These are phyloP conservation scores for Blastobasis lacticolella DNA, from an alignment of 2,888 invertebrate species.

Conservation along the genomic window DNA sequence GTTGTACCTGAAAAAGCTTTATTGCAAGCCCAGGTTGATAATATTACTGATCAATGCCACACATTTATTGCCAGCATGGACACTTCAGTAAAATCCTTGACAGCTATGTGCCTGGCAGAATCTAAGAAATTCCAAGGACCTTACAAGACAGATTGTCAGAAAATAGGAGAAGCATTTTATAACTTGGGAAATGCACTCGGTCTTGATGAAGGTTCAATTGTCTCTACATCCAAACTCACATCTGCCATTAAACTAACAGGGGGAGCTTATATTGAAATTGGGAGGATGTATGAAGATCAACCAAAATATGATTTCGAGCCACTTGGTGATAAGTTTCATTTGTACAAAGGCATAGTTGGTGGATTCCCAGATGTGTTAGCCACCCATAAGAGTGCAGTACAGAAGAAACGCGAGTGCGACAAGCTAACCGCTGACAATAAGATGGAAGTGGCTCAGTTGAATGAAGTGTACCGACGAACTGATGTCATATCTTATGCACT, in stretches of 20 bases:
- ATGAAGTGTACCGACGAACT: slow-evolving; percentile 86
- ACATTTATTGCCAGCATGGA: slow-evolving; percentile 91
- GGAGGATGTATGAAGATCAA: slow-evolving; percentile 91
- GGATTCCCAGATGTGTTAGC: slow-evolving; percentile 92
- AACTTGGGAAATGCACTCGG: slow-evolving; percentile 88
- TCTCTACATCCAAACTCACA: slow-evolving; percentile 79
- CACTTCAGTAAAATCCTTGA: slow-evolving; percentile 87
- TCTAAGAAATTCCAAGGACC: slow-evolving; percentile 89
- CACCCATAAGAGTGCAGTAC: slow-evolving; percentile 91
- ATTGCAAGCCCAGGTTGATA: slow-evolving; percentile 82
- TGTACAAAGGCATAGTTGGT: slow-evolving; percentile 94
- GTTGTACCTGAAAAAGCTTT: slow-evolving; percentile 88
- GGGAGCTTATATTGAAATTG: slow-evolving; percentile 91
- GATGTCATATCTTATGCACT: slow-evolving; percentile 95
- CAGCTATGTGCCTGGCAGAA: slow-evolving; percentile 87
- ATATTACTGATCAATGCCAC: slow-evolving; percentile 87
- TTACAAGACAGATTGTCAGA: slow-evolving; percentile 92
- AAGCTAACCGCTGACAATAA: slow-evolving; percentile 85
- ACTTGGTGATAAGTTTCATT: slow-evolving; percentile 90
- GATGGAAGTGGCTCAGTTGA: slow-evolving; percentile 86
- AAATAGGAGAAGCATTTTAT: slow-evolving; percentile 90
- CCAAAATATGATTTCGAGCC: slow-evolving; percentile 93
- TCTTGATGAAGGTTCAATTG: slow-evolving; percentile 81
- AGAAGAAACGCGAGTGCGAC: slow-evolving; percentile 92
- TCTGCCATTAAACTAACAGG: slow-evolving; percentile 90